A percentile compares a stretch with the other conserved stretches of the same genome.
Conservation (phyloP, 2,797 vertebrate genomes). For the Hippopotamyrus pictus region DNA sequence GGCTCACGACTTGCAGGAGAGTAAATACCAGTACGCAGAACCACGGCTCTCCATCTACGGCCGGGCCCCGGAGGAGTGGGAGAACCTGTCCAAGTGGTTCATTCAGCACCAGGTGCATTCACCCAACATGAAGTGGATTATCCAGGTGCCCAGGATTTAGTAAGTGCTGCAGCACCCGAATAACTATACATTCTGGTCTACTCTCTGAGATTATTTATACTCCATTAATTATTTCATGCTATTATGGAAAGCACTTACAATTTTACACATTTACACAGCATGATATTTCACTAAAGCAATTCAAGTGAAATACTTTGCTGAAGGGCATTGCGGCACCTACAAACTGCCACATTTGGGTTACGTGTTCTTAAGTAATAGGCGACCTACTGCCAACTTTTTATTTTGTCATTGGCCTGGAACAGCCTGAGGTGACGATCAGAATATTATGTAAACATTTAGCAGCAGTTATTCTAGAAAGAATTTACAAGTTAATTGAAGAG, state of each 20-base stretch:
- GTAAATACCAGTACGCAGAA: conserved; percentile 81
- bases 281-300: not conserved
- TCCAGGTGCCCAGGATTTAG: conserved; percentile 83
- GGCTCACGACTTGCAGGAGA: conserved; percentile 75
- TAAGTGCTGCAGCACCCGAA: conserved; percentile 49
- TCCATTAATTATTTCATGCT: not conserved
- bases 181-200: not conserved
- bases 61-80: conserved; percentile 73
- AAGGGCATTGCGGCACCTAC: not conserved
- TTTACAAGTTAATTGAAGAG: not conserved
- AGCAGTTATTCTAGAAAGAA: not conserved
- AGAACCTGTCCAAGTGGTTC: conserved; percentile 75
- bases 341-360: not conserved
- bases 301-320: not conserved
- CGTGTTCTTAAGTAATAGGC: not conserved
- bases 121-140: conserved; percentile 80
- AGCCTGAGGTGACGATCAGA: not conserved
- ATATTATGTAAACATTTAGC: not conserved
- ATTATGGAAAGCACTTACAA: not conserved
- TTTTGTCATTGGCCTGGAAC: not conserved
- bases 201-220: not conserved
- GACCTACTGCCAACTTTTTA: not conserved
- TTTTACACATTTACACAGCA: not conserved
- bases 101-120: conserved; percentile 78
- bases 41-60: conserved; percentile 81